Evolutionary conservation across 2,888 invertebrate genomes (phyloP), one percentile per base, ranked within the genome.

Genomic region (Itoplectis maculator): DNA sequence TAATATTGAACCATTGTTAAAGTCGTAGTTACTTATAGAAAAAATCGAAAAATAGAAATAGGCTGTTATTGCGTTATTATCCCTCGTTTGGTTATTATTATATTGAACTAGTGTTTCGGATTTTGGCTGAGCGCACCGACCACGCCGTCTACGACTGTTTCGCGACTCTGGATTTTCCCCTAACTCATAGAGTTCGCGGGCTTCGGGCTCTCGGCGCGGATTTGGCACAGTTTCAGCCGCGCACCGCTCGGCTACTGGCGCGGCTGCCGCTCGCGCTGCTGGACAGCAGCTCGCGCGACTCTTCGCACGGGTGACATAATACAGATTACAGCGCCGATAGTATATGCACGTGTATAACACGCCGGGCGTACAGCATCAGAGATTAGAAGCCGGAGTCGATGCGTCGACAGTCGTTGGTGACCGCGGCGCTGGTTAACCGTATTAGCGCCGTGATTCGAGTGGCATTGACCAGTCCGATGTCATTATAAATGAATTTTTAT

Each of bases 201-300:
- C 65, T 82, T 82, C 76, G 37, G 59, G n/a, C n/a, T n/a, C 15
- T 47, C 47, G 40, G 23, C 61, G 47, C 42, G 15, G 54, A 79
- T 84, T 81, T 84, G 80, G 82, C 84, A 82, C 80, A 84, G 75
- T 78, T 82, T 84, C 82, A 81, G 78, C 74, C 65, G 56, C n/a
- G 15, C 18, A 35, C 61, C 18, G n/a, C 37, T 61, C n/a, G 61
- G 18, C 61, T 40, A 61, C 37, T 18, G 61, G 37, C 37, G 15
- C 23, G 61, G 35, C 61, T 63, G 69, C 69, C 54, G 15, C 61
- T 65, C n/a, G n/a, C n/a, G 75, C 70, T 56, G 72, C 76, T 66
- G 49, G 70, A 70, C 35, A 73, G 61, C 68, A 65, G 56, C 54
- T 56, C 56, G 49, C 59, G 45, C 42, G 13, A 9, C 54, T 56